Conservation (phyloP, 2,113 vertebrate species). For the Ptilorrhoa leucosticta region DNA sequence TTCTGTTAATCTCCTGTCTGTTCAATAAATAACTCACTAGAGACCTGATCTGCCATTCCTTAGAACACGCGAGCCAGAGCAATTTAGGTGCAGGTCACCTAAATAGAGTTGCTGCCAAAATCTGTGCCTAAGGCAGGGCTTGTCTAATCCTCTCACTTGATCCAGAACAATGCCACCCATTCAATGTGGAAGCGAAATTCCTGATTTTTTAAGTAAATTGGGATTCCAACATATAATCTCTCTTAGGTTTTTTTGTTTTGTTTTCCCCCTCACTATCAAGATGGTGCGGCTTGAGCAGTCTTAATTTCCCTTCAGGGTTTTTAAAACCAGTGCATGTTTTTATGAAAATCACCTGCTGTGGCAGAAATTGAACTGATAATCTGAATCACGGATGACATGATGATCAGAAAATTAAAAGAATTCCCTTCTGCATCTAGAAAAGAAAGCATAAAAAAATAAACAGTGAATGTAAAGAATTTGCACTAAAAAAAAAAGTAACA, state of each 20-base stretch:
- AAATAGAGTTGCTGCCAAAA: neutral
- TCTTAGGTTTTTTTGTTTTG: neutral
- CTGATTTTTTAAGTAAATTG: neutral
- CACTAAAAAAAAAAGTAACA: neutral
- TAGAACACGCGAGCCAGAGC: too few species aligned
- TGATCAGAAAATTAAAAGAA: neutral
- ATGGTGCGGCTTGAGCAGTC: neutral
- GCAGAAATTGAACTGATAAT: neutral
- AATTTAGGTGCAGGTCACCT: neutral
- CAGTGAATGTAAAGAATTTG: neutral
- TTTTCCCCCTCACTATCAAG: neutral
- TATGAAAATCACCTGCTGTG: neutral
- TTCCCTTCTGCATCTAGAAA: neutral
- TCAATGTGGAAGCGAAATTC: neutral
- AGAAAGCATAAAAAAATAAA: neutral
- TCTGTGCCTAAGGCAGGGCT: neutral
- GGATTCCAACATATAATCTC: neutral
- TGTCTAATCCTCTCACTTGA: rapidly evolving
- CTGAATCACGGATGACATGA: neutral
- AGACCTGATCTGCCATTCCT: neutral
- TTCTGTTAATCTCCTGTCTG: too few species aligned
- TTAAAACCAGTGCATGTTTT: neutral
- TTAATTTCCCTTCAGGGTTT: neutral
- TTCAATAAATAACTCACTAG: neutral
- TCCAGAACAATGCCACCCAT: neutral